phyloP scores from a whole-genome alignment of 2,113 vertebrate genomes.

The Oryzias melastigma region DNA sequence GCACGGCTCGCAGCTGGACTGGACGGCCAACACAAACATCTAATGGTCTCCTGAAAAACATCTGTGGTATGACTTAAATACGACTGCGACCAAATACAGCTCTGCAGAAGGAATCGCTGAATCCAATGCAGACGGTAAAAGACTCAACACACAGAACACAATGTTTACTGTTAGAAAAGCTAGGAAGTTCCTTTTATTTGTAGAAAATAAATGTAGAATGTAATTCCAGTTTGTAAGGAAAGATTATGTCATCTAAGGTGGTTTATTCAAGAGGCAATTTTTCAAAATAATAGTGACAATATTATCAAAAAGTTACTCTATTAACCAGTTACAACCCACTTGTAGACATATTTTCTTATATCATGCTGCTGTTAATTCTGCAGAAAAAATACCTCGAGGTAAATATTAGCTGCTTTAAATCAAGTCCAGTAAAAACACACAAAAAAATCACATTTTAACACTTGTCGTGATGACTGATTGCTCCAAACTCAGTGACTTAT shows the following conservation, averaged over 20 bases:
- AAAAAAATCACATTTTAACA: no score
- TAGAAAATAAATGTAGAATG: no score
- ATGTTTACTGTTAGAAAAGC: not conserved
- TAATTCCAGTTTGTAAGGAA: no score
- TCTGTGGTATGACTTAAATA: conserved; percentile 45
- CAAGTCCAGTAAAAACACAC: not conserved
- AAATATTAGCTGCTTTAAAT: conserved; percentile 18
- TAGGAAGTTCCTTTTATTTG: no score
- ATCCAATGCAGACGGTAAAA: conserved; percentile 19
- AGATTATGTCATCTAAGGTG: no score
- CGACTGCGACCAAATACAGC: conserved; percentile 22
- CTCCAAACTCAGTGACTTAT: no score
- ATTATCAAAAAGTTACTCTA: no score
- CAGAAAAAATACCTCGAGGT: not conserved
- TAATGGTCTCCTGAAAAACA: conserved; percentile 40
- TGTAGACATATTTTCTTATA: conserved; percentile 13
- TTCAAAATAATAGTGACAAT: no score
- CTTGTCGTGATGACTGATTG: no score
- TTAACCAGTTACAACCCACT: conserved; percentile 14
- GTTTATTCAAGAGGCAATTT: no score
- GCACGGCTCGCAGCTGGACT: conserved; percentile 20
- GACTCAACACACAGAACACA: conserved; percentile 11
- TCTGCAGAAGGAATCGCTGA: conserved; percentile 19
- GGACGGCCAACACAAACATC: conserved; percentile 49
- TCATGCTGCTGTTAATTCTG: conserved; percentile 32